Evolutionary conservation across 2,797 vertebrate species (phyloP), one percentile per base, ranked within the genome.

Genomic region (Mallotus villosus): DNA sequence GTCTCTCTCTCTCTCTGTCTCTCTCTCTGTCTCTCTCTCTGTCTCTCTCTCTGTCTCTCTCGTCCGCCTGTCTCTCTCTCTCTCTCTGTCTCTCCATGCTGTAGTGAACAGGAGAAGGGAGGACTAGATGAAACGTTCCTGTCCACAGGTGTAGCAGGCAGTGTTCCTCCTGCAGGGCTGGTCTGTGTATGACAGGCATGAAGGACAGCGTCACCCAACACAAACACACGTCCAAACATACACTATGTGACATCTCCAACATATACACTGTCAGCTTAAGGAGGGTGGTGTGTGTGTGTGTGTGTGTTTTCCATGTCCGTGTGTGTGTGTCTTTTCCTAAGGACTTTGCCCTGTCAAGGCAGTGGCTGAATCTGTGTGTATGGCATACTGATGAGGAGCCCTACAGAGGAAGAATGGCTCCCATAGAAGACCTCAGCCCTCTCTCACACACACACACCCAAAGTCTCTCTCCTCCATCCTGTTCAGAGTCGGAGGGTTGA

Each of bases 341-440:
- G 27, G 51, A 55, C 19, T 32, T n/a, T 68, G 51, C 41, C 66
- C 27, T 57, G 49, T 68, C 24, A 57, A 68, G 25, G 49, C 66
- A 67, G 49, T 67, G 51, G 51, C 25, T 67, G 66, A 32, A 25
- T 17, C 7, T 32, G 14, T 57, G 66, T 57, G 49, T 55, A 27
- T 32, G 5, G 51, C 55, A 68, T 68, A 68, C 24, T 57, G 27
- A 68, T 57, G 25, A 68, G n/a, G 51, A 8, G 9, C 14, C n/a
- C 51, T 51, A 49, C 6, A 34, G 17, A n/a, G 66, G 66, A 68
- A 68, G 51, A 68, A 68, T 55, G 66, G 66, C 66, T 32, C 53
- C 51, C 66, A 68, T 55, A 68, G 66, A 68, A n/a, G 19, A 67
- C 41, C 51, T 27, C 49, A 51, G 14, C 8, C 5, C 66, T n/a